A percentile compares a stretch with the other conserved stretches of the same genome.
These are phyloP conservation scores for Hypomecis punctinalis DNA, from an alignment of 2,888 invertebrate genomes.

Conservation along the genomic window DNA sequence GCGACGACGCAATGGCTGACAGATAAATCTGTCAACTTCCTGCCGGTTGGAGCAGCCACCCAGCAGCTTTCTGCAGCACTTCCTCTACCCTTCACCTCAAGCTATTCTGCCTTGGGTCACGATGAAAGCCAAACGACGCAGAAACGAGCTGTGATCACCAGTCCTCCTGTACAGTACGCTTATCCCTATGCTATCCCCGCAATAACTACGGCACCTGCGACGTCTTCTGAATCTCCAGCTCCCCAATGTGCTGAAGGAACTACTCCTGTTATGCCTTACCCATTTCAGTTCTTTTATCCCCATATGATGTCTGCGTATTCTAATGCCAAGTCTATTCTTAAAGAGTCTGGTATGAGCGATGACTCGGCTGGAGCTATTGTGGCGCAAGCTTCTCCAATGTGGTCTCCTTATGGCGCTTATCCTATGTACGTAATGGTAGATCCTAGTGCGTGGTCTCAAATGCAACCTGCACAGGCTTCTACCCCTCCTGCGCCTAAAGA, in stretches of 20 bases:
- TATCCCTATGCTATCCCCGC: constrained; percentile 60
- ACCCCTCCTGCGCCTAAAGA: constrained; percentile 44
- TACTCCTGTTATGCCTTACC: constrained; percentile 53
- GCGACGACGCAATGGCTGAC: constrained; percentile 73
- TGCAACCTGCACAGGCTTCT: constrained; percentile 51
- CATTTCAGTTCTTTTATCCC: constrained; percentile 71
- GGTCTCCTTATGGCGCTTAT: constrained; percentile 67
- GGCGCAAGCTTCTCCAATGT: constrained; percentile 57
- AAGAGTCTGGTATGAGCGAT: constrained; percentile 62
- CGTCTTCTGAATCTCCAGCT: constrained; percentile 51
- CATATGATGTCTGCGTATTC: constrained; percentile 72
- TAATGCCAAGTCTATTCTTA: constrained; percentile 63
- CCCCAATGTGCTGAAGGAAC: constrained; percentile 51
- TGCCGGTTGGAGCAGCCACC: constrained; percentile 54
- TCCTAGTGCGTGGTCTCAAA: constrained; percentile 66
- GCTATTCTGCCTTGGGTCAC: constrained; percentile 39
- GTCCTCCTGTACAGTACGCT: constrained; percentile 63
- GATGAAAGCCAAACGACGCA: constrained; percentile 59
- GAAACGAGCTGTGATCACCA: constrained; percentile 63
- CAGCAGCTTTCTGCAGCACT: constrained; percentile 39
- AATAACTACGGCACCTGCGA: constrained; percentile 35
- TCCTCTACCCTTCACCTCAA: constrained; percentile 51
- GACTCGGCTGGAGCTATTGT: constrained; percentile 54
- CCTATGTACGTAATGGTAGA: constrained; percentile 76
- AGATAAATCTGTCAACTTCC: constrained; percentile 71